Evolutionary conservation across 2,888 invertebrate genomes (phyloP), one percentile per base, ranked within the genome.

Genomic region (Pseudeuparius sepicola): DNA sequence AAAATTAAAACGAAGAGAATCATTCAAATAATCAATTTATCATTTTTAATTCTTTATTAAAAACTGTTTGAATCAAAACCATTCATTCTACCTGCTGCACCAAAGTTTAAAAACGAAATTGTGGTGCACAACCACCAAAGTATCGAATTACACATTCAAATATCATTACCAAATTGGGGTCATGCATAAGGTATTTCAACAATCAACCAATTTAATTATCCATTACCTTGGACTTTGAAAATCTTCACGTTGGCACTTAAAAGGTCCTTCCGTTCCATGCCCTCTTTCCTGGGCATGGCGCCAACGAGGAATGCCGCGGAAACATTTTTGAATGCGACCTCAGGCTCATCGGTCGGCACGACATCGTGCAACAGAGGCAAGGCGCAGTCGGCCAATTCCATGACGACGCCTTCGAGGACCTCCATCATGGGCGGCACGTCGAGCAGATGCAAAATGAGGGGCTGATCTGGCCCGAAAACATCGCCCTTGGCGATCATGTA

Each of bases 221-320:
- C n/a, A n/a, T n/a, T n/a, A n/a, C n/a, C 97, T 67, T 97, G 97
- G 32, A 80, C 85, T 65, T 96, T 93, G 66, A 98, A 98, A 57
- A 99, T 98, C 61, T 87, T 90, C 4, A 97, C 96, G 65, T 98
- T 99, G 18, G 96, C 97, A 10, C 90, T 82, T 3, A 98, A 71
- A 23, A 99, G 73, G 59, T 99, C 98, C 63, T 97, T 98, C 36
- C 98, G 77, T 63, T 98, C 97, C 98, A 98, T 99, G 34, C 97
- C 50, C 60, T 89, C 80, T 56, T 83, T 86, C 34, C 98, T 78
- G 1, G 98, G 98, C 96, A 97, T 96, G 16, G 97, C 83, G 17
- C 98, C 98, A 26, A 98, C 94, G 40, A 98, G 68, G 61, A 98
- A 94, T 23, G 94, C 97, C 32, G 92, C 90, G 46, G 92, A 86